Percentiles rank a stretch among this genome's conserved stretches.
Conservation (phyloP, 2,888 invertebrate species). For the Oscheius sp. region DNA sequence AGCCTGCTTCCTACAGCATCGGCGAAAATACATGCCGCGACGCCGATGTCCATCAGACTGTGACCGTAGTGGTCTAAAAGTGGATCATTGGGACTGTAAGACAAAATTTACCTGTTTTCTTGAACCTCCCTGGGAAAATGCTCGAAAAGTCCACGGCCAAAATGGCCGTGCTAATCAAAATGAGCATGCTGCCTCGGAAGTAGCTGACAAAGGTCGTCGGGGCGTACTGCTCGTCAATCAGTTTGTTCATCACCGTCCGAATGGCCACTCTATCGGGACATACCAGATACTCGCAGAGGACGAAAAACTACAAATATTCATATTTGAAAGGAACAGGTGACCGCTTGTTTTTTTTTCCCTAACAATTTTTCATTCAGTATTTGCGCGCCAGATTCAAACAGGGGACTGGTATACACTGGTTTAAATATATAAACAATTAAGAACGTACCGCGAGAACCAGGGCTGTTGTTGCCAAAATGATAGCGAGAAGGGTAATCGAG, state of each 20-base stretch:
- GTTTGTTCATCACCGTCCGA: slow-evolving; percentile 43
- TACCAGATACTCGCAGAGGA: slow-evolving; percentile 31
- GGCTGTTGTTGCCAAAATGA: slow-evolving; percentile 35
- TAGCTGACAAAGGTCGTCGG: slow-evolving; percentile 67
- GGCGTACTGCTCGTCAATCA: slow-evolving; percentile 56
- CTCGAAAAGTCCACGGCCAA: slow-evolving; percentile 89
- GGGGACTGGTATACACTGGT: too few species aligned
- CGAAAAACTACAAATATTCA: slow-evolving; percentile 25
- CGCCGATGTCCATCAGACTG: slow-evolving; percentile 91
- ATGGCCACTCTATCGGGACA: slow-evolving; percentile 28
- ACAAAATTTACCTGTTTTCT: slow-evolving; percentile 82
- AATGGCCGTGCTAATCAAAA: slow-evolving; percentile 85
- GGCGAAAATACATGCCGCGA: slow-evolving; percentile 86
- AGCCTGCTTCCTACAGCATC: slow-evolving; percentile 78
- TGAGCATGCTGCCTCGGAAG: slow-evolving; percentile 54
- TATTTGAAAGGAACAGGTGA: neutral
- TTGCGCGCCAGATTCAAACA: too few species aligned
- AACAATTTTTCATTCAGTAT: too few species aligned
- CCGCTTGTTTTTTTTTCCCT: too few species aligned
- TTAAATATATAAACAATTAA: too few species aligned
- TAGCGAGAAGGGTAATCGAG: slow-evolving; percentile 32
- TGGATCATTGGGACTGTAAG: neutral
- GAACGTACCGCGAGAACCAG: slow-evolving; percentile 28
- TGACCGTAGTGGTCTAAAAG: slow-evolving; percentile 64
- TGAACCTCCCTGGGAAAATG: slow-evolving; percentile 85